Conservation (phyloP, 2,888 invertebrate species). For the Dolichomitus sp. region DNA sequence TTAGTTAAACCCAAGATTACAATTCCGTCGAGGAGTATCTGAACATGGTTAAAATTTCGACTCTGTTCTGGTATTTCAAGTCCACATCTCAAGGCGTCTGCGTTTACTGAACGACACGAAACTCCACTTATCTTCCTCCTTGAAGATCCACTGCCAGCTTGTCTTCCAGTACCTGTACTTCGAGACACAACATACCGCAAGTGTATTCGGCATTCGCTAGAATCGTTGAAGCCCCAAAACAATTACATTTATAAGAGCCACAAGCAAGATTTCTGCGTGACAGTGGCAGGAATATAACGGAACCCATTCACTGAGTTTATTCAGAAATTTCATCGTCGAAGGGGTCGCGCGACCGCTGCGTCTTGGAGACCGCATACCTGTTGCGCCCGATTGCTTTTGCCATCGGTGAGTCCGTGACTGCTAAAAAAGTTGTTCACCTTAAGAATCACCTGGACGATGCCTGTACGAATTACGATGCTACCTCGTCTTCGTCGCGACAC, state of each 20-base stretch:
- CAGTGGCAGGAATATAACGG: background rate
- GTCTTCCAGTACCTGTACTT: too few relatives aligned
- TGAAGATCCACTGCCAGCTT: too few relatives aligned
- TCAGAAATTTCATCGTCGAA: conserved; percentile 22
- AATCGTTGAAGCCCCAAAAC: too few relatives aligned
- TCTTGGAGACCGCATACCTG: background rate
- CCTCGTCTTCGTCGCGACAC: background rate
- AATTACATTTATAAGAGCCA: background rate
- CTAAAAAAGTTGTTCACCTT: conserved; percentile 27
- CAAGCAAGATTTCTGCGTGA: background rate
- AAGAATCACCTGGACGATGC: conserved; percentile 20
- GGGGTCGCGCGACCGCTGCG: background rate
- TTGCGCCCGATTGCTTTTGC: conserved; percentile 23
- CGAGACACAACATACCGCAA: too few relatives aligned
- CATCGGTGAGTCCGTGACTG: conserved; percentile 3
- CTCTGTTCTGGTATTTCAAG: too few relatives aligned
- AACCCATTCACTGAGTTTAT: background rate
- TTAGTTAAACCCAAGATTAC: too few relatives aligned
- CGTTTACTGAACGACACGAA: too few relatives aligned
- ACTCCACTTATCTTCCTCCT: too few relatives aligned
- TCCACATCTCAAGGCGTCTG: too few relatives aligned
- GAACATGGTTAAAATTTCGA: too few relatives aligned
- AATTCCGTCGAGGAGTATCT: too few relatives aligned
- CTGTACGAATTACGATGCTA: background rate
- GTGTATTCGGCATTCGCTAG: too few relatives aligned